Base-by-base conservation (phyloP, 2,888 invertebrate species). In the Eumerus sabulonum region DNA sequence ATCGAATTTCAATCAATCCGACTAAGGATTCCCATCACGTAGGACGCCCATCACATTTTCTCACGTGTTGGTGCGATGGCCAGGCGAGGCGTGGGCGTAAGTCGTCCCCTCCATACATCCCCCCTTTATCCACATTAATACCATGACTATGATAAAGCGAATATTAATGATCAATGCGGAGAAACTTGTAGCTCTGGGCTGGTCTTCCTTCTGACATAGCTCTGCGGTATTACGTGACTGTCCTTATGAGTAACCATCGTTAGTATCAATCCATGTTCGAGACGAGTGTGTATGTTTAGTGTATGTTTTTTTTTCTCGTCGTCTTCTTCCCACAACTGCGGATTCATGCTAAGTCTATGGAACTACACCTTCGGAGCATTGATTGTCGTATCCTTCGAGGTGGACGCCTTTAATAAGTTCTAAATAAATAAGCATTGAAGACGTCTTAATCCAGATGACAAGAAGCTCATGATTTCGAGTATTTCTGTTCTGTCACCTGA, bases 1-100 rank as follows among this genome's bases (percentile, higher is more conserved):
- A 77, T 77, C 77, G 77, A 77, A 77, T 72, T 77, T 77, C 77
- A 77, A 77, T 77, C 77, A 77, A 72, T 77, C 73, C 67, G 27
- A 27, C 27, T 72, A 77, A 63, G 77, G 73, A 77, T 77, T 77
- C 77, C 77, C 68, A 77, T 77, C 77, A 77, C 77, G 77, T 77
- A 72, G 27, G 35, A 59, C 67, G 67, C 77, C 73, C 77, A 67
- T 44, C 63, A 67, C 17, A 77, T 77, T 67, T 62, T 59, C 27
- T 44, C 48, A 68, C 73, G 67, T 67, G 47, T 62, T 27, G 38
- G 44, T 51, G 36, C 42, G 53, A 35, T 51, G 18, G n/a, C n/a
- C n/a, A n/a, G n/a, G n/a, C 7, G 27, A 11, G 36, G 38, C 40
- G 47, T 19, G 4, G 11, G 40, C 53, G 40, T 40, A 40, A 40